phyloP scores from a whole-genome alignment of 1,140 invertebrate genomes.

The Bombus soroeensis region DNA sequence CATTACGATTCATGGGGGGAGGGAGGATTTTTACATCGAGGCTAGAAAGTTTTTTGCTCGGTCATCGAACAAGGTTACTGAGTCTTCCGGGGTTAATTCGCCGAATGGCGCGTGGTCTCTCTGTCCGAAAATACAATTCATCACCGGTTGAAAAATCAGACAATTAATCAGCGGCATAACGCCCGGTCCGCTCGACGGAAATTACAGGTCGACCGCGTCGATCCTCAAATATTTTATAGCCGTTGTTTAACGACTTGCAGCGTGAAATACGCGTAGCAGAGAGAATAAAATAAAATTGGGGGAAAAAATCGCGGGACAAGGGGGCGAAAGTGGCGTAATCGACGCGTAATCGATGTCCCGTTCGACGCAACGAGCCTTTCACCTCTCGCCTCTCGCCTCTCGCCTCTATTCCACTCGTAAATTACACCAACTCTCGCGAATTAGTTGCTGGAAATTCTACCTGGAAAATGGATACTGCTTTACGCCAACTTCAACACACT shows the following conservation, averaged over 20 bases:
- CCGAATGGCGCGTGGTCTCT: background rate
- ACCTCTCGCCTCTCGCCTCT: too few species aligned
- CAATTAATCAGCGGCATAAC: slow-evolving; percentile 39
- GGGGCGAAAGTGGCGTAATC: slow-evolving; percentile 4
- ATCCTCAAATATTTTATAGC: slow-evolving; percentile 22
- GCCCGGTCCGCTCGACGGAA: slow-evolving; percentile 15
- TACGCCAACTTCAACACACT: background rate
- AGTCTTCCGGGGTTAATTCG: slow-evolving; percentile 17
- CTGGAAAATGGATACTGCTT: background rate
- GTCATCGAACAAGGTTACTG: slow-evolving; percentile 17
- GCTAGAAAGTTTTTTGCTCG: background rate
- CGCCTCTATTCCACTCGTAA: background rate
- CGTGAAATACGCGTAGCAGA: slow-evolving; percentile 19
- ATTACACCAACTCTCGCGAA: background rate
- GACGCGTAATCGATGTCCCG: slow-evolving; percentile 5
- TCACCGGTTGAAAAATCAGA: slow-evolving; percentile 29
- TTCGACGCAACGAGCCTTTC: background rate
- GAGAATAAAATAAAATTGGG: slow-evolving; percentile 9
- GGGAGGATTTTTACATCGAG: too few species aligned
- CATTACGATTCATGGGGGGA: background rate
- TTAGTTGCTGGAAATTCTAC: background rate
- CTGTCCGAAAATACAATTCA: slow-evolving; percentile 33
- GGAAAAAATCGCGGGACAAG: background rate
- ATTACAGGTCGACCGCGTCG: slow-evolving; percentile 21
- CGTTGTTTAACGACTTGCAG: slow-evolving; percentile 34